Conservation (phyloP, 2,113 vertebrate genomes). For the Gallinago media region DNA sequence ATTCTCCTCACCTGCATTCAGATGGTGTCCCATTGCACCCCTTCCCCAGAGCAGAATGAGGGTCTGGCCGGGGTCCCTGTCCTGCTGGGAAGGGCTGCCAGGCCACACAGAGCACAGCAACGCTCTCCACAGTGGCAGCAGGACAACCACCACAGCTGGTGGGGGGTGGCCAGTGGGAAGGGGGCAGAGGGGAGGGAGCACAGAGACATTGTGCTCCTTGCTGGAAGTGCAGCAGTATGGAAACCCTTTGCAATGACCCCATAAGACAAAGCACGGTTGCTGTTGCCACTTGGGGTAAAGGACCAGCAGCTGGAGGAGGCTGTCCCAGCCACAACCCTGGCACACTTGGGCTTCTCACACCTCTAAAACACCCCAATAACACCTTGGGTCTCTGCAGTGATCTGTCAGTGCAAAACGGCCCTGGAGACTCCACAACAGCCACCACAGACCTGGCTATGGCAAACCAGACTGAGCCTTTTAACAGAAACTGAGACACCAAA, state of each 20-base stretch:
- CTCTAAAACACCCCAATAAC: neutral
- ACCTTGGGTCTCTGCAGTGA: neutral
- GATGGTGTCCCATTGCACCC: rapidly evolving
- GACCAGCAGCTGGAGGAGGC: neutral
- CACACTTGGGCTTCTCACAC: neutral
- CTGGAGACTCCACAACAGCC: neutral
- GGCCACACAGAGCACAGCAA: neutral
- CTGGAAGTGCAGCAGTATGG: neutral
- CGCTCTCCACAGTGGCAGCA: neutral
- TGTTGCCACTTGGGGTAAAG: rapidly evolving
- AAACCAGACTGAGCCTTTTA: neutral
- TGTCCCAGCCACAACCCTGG: neutral
- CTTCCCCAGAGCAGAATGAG: neutral
- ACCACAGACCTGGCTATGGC: rapidly evolving
- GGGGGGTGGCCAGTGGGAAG: rapidly evolving
- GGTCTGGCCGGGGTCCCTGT: neutral
- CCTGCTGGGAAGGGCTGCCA: neutral
- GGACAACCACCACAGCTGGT: neutral
- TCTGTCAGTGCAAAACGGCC: rapidly evolving
- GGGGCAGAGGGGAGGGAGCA: neutral
- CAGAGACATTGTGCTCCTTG: rapidly evolving
- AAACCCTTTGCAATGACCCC: neutral
- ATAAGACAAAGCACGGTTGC: neutral
- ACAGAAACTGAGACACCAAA: neutral
- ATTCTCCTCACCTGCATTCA: neutral